phyloP scores from a whole-genome alignment of 2,113 vertebrate genomes.

The Sapajus apella region DNA sequence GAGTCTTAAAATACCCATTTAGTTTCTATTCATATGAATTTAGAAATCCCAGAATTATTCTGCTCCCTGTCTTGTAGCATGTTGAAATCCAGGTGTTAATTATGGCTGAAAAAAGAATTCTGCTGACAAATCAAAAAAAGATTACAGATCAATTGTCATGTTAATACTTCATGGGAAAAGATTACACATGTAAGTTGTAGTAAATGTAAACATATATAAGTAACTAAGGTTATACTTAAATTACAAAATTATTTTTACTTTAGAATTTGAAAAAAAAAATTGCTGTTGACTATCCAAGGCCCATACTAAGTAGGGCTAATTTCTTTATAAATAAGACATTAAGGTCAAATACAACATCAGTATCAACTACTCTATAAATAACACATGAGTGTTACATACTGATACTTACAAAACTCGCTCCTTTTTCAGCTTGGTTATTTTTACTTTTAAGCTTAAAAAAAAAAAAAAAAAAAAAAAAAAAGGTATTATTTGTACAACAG shows the following conservation, averaged over 20 bases:
- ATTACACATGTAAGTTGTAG: not conserved
- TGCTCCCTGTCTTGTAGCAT: not conserved
- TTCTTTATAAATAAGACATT: slow-evolving; percentile 37
- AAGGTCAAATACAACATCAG: not conserved
- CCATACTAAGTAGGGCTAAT: slow-evolving; percentile 18
- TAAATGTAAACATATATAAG: not conserved
- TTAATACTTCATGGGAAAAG: slow-evolving; percentile 12
- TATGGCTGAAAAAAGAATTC: slow-evolving; percentile 7
- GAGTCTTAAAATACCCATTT: not conserved
- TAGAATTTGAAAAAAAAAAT: slow-evolving; percentile 41
- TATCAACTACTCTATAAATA: slow-evolving; percentile 61
- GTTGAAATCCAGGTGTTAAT: slow-evolving; percentile 17
- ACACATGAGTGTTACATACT: slow-evolving; percentile 10
- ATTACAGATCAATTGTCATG: not conserved
- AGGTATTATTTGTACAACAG: slow-evolving; percentile 35
- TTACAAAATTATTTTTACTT: slow-evolving; percentile 38
- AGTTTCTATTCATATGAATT: not conserved
- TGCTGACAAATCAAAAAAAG: not conserved
- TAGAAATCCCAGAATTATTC: slow-evolving; percentile 49
- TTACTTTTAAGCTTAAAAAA: no score
- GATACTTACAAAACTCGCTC: slow-evolving; percentile 96
- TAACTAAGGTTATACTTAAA: slow-evolving; percentile 35
- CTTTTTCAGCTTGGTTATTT: slow-evolving; percentile 94
- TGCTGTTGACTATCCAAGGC: not conserved
- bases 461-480: slow-evolving; percentile 40